phyloP scores from a whole-genome alignment of 2,113 vertebrate genomes.

The Camarhynchus parvulus region DNA sequence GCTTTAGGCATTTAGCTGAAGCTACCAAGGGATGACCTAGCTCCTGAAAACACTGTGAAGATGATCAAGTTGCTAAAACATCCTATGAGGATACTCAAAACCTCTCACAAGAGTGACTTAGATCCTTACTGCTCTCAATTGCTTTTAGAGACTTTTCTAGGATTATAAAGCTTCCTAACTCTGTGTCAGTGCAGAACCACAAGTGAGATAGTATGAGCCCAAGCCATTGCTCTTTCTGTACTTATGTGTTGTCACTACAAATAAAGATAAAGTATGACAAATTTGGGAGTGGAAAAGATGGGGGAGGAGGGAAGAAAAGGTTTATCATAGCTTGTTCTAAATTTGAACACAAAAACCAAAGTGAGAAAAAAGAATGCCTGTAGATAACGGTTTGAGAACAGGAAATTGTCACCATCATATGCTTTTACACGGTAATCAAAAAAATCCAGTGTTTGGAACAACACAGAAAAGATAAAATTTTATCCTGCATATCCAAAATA shows the following conservation, averaged over 20 bases:
- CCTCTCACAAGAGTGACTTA: rapidly evolving
- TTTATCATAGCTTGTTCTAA: background rate
- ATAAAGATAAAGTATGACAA: background rate
- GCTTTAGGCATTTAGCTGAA: background rate
- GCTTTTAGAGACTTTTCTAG: background rate
- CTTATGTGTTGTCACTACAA: background rate
- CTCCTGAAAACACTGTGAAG: background rate
- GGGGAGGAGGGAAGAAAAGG: rapidly evolving
- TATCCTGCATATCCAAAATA: background rate
- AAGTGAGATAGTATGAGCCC: background rate
- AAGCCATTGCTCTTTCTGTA: background rate
- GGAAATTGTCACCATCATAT: background rate
- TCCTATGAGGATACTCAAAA: background rate
- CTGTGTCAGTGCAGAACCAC: background rate
- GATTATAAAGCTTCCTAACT: background rate
- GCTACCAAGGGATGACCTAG: background rate
- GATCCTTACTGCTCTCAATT: background rate
- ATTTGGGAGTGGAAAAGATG: rapidly evolving
- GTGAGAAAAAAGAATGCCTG: background rate
- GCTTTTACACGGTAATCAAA: background rate
- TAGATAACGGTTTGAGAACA: background rate
- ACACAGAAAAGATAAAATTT: background rate
- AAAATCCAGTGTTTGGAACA: background rate
- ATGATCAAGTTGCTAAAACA: background rate
- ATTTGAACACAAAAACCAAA: background rate